Base-by-base conservation (phyloP, 2,113 vertebrate genomes). In the Datnioides undecimradiatus region DNA sequence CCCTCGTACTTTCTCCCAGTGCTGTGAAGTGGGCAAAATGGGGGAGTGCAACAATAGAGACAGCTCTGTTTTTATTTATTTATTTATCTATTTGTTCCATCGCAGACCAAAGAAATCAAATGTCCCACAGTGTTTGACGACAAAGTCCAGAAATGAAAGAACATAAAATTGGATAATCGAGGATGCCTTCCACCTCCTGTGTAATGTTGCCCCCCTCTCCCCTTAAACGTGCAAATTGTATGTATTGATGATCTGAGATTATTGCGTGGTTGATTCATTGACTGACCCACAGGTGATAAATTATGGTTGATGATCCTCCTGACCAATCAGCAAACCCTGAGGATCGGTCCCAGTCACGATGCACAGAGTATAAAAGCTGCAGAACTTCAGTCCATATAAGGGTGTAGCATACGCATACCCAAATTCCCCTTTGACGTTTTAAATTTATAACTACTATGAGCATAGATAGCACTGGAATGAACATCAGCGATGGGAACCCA, bases 1-100 rank as follows among this genome's bases (percentile, higher is more conserved):
- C 27, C 54, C 63, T 52, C n/a, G n/a, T 45, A 33, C 76, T 65
- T 19, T 85, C 71, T 74, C 74, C 55, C 40, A 40, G 13, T 11
- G 23, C 70, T 54, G 67, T 23, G 29, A 49, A 77, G 69, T 31
- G 68, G 46, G 72, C 29, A 43, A 46, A 49, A 49, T 62, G 31
- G 25, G 9, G 65, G 67, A 73, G 7, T 13, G 34, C 21, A 49
- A 68, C 25, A 69, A 74, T 7, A 68, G 46, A 66, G 13, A 33
- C 25, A n/a, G 54, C 21, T 75, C 11, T 31, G 17, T n/a, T 36
- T 21, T 21, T 0, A 6, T 11, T 7, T 8, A 9, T 29, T 7
- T 2, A n/a, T 13, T 36, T 14, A 0, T 64, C 7, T 40, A 11
- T 21, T 19, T 16, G 31, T 25, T 45, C 16, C 7, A 31, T 14